These are phyloP conservation scores for Bovichtus diacanthus DNA, from an alignment of 2,797 vertebrate species.

Conservation along the genomic window DNA sequence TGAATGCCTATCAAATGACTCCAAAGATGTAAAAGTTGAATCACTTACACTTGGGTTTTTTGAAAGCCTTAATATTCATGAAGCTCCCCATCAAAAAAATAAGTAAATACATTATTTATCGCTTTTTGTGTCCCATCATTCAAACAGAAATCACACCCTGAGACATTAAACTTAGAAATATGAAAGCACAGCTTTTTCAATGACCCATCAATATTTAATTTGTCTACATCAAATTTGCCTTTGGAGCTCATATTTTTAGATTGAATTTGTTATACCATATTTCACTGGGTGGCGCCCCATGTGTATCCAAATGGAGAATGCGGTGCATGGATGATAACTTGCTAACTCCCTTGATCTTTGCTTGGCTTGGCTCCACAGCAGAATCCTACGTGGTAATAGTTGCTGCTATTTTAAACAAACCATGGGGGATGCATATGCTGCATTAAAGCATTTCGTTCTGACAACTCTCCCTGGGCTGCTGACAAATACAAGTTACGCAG, in stretches of 20 bases:
- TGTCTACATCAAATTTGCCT: slow-evolving; percentile 74
- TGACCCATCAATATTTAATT: slow-evolving; percentile 81
- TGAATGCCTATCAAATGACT: slow-evolving; percentile 25
- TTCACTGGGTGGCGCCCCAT: slow-evolving; percentile 57
- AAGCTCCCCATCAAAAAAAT: slow-evolving; percentile 40
- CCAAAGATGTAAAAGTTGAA: slow-evolving; percentile 43
- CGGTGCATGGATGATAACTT: slow-evolving; percentile 69
- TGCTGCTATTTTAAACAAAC: slow-evolving; percentile 82
- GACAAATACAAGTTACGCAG: slow-evolving; percentile 75
- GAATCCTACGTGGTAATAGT: slow-evolving; percentile 70
- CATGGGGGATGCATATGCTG: slow-evolving; percentile 79
- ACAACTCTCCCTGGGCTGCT: slow-evolving; percentile 69
- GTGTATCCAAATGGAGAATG: slow-evolving; percentile 73
- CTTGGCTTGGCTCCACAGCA: slow-evolving; percentile 53
- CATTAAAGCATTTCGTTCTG: slow-evolving; percentile 80
- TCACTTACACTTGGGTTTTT: slow-evolving; percentile 33
- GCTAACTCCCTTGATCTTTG: slow-evolving; percentile 77
- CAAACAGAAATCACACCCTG: slow-evolving; percentile 47
- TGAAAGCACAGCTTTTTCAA: slow-evolving; percentile 57
- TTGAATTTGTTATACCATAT: slow-evolving; percentile 67
- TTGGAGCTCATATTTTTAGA: slow-evolving; percentile 74
- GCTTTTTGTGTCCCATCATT: slow-evolving; percentile 46
- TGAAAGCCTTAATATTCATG: slow-evolving; percentile 46
- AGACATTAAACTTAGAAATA: slow-evolving; percentile 58
- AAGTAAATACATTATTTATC: slow-evolving; percentile 58